A percentile compares a stretch with the other conserved stretches of the same genome.
Conservation (phyloP, 2,888 invertebrate genomes). For the Nebria salina region DNA sequence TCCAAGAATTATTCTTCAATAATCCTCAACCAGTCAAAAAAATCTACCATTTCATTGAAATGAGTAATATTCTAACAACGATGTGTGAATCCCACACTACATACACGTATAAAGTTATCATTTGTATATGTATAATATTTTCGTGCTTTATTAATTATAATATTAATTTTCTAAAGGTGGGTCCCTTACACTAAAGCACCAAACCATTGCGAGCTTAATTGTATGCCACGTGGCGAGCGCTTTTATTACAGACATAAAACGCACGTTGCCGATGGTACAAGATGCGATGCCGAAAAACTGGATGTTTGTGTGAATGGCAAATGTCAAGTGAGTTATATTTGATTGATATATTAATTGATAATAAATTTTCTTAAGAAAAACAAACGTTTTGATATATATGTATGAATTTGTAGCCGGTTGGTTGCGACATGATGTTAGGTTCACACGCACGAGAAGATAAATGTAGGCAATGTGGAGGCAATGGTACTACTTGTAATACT, state of each 20-base stretch:
- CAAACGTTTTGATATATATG: background rate
- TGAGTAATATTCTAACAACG: too few species aligned
- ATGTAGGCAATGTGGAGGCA: slow-evolving; percentile 92
- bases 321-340: slow-evolving; percentile 75
- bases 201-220: slow-evolving; percentile 94
- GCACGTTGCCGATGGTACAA: slow-evolving; percentile 85
- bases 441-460: slow-evolving; percentile 87
- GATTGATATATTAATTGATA: background rate
- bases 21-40: too few species aligned
- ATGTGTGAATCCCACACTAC: too few species aligned
- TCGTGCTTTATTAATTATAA: background rate
- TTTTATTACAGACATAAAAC: slow-evolving; percentile 89
- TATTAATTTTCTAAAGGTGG: slow-evolving; percentile 70
- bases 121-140: too few species aligned
- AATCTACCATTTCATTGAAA: too few species aligned
- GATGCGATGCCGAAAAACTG: slow-evolving; percentile 81
- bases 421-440: slow-evolving; percentile 94
- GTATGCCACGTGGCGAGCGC: slow-evolving; percentile 90
- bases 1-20: too few species aligned
- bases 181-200: slow-evolving; percentile 87
- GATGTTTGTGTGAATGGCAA: slow-evolving; percentile 95
- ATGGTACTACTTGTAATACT: slow-evolving; percentile 88
- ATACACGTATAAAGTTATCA: too few species aligned
- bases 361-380: background rate
- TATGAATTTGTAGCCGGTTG: slow-evolving; percentile 74